A percentile compares a stretch with the other conserved stretches of the same genome.
These are phyloP conservation scores for Hippocampus comes DNA, from an alignment of 2,113 vertebrate species.

Conservation along the genomic window DNA sequence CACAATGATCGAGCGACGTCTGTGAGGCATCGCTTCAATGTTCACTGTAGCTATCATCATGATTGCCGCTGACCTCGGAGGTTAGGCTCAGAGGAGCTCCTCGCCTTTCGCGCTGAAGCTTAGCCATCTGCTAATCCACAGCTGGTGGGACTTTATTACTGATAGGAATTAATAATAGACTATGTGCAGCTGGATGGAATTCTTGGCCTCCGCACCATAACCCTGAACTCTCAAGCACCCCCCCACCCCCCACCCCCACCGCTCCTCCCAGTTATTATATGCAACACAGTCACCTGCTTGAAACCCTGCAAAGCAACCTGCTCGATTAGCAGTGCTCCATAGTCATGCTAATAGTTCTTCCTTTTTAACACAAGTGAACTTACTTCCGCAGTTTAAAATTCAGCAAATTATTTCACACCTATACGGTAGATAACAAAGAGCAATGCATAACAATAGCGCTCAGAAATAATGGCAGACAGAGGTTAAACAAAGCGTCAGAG, in stretches of 20 bases:
- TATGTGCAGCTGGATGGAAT: slow-evolving; percentile 25
- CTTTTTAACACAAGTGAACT: slow-evolving; percentile 4
- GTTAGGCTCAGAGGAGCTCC: slow-evolving; percentile 20
- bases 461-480: slow-evolving; percentile 55
- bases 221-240: slow-evolving; percentile 22
- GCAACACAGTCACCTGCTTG: slow-evolving; percentile 7
- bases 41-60: slow-evolving; percentile 15
- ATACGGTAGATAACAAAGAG: slow-evolving; percentile 53
- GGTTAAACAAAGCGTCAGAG: slow-evolving; percentile 67
- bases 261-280: slow-evolving; percentile 16
- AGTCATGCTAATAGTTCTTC: slow-evolving; percentile 19
- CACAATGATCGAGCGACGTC: slow-evolving; percentile 14
- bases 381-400: slow-evolving; percentile 49
- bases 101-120: slow-evolving; percentile 21
- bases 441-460: slow-evolving; percentile 44
- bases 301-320: slow-evolving; percentile 20
- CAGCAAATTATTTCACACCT: slow-evolving; percentile 35
- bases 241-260: not conserved
- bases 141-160: slow-evolving; percentile 27
- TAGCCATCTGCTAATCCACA: slow-evolving; percentile 25
- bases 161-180: slow-evolving; percentile 33
- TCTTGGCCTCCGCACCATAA: slow-evolving; percentile 24
- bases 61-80: slow-evolving; percentile 17
- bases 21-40: slow-evolving; percentile 17
- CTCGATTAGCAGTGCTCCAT: slow-evolving; percentile 17